Base-by-base conservation (phyloP, 2,797 vertebrate species). In the Etheostoma perlongum region DNA sequence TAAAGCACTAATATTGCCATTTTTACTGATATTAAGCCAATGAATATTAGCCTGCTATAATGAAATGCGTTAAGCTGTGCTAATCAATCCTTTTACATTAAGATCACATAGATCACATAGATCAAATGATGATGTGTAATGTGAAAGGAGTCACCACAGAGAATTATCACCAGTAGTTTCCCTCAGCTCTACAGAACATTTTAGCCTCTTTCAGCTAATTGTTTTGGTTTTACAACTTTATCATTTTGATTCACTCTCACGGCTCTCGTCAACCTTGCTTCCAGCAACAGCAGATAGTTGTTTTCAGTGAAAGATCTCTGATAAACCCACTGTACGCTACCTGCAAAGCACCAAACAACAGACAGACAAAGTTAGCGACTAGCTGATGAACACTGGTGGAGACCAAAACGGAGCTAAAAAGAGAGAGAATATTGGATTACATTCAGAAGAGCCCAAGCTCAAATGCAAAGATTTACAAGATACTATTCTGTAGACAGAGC, bases 351-450 rank as follows among this genome's bases (percentile, higher is more conserved):
- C 23, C 33, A 12, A 47, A 53, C n/a, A 23, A n/a, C 36, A 40
- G 36, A 36, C 10, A 66, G 46, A 19, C 7, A 23, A 25, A 64
- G 42, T 51, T 44, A 59, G 54, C 2, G 0, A 40, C n/a, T 19
- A n/a, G 52, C 42, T 19, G n/a, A 6, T 27, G 9, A 11, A 36
- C 52, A 40, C 19, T 62, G 25, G 59, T 54, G 49, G 69, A 54
- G 59, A 63, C 49, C 51, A 55, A 72, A 72, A 23, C 21, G 25
- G 4, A 65, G 61, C 23, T 12, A 36, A n/a, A 57, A 49, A 10
- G 1, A 16, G 19, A 30, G 54, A 16, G 2, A 36, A 15, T 47
- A 47, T 33, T 21, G 18, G 23, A 13, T 52, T 36, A 10, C 8
- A 36, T 36, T 10, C 33, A 36, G 33, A 36, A 36, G 33, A 36